Percentiles rank a stretch among this genome's conserved stretches.
phyloP scores from a whole-genome alignment of 2,113 vertebrate genomes.

The Nyctereutes procyonoides region DNA sequence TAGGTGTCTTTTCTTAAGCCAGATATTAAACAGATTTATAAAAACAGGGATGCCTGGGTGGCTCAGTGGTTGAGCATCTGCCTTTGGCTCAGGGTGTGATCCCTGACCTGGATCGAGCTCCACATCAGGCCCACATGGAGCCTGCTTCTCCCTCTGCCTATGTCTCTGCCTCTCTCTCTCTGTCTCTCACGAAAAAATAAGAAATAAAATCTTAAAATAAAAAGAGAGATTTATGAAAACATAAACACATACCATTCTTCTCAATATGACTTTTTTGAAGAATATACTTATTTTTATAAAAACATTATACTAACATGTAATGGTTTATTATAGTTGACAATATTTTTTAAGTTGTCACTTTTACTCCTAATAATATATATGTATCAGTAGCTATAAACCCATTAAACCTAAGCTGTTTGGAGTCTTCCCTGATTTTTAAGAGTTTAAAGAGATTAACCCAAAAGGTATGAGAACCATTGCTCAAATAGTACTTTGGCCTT shows the following conservation, averaged over 20 bases:
- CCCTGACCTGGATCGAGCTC: too few relatives aligned
- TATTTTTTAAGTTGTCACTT: not conserved
- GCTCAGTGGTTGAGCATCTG: too few relatives aligned
- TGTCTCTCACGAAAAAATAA: too few relatives aligned
- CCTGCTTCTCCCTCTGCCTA: too few relatives aligned
- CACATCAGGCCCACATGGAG: too few relatives aligned
- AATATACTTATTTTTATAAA: not conserved
- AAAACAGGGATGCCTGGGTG: not conserved
- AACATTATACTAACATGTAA: not conserved
- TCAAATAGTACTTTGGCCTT: not conserved
- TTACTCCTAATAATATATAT: not conserved
- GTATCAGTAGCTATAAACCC: not conserved
- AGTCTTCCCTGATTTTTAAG: not conserved
- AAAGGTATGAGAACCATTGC: not conserved
- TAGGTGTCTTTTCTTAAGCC: not conserved
- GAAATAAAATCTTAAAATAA: too few relatives aligned
- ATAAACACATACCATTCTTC: not conserved
- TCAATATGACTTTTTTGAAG: not conserved
- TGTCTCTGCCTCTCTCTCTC: too few relatives aligned
- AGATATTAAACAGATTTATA: not conserved
- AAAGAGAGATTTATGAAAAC: not conserved
- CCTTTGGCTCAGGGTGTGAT: too few relatives aligned
- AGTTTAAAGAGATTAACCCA: conserved; percentile 1
- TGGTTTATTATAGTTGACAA: not conserved
- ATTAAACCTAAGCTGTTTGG: not conserved